Base-by-base conservation (phyloP, 2,888 invertebrate species). In the Netelia inedita region DNA sequence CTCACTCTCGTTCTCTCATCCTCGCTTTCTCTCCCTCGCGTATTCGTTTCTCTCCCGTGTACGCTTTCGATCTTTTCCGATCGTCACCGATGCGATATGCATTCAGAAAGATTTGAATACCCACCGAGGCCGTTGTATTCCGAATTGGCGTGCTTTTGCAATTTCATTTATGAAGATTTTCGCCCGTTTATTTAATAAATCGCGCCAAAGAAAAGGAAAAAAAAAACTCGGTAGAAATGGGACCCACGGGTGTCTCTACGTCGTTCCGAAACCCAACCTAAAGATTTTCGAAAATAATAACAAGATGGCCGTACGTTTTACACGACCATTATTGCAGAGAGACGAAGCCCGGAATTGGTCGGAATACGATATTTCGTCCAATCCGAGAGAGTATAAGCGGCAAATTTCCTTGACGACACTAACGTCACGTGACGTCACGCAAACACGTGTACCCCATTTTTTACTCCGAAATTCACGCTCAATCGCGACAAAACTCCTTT, bases 281-380 rank as follows among this genome's bases (percentile, higher is more conserved):
- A 90, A 90, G 91, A 92, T 93, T 93, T 93, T 93, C 93, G 92
- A 93, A 93, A 93, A 93, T 92, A 92, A 92, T 91, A 93, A 92
- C 91, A 93, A 93, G 91, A 93, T 93, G 93, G 93, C 92, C 88
- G 92, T 85, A 84, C 80, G 84, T 89, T 89, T 89, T 91, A 88
- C 89, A 88, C 89, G 41, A 55, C 73, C 88, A 89, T 89, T 89
- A 90, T 89, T 91, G 91, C 90, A 88, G 89, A 92, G 89, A 88
- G 85, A 90, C 89, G 82, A 74, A 41, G 16, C n/a, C 43, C 79
- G 11, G 50, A 74, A 92, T 92, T 92, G 92, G 92, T 50, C 55
- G 14, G 35, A 28, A n/a, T 21, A 21, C 43, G 46, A 57, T 80
- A 73, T 82, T 84, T 84, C 78, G 66, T 50, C 92, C 90, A 90